Base-by-base conservation (phyloP, 2,113 vertebrate species). In the Osmerus eperlanus region DNA sequence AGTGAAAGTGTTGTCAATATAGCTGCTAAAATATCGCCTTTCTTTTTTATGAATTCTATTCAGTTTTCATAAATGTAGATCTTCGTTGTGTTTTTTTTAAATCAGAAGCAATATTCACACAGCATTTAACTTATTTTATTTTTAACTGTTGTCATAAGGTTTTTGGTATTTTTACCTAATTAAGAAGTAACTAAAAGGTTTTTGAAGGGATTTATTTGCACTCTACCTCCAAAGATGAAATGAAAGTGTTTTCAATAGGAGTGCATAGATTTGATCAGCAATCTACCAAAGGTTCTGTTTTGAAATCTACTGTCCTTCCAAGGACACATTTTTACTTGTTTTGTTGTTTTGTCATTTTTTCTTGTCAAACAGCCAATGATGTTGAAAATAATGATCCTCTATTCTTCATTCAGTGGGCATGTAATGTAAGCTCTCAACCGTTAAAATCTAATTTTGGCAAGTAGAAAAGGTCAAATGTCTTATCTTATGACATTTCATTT, bases 1-100 rank as follows among this genome's bases (percentile, higher is more conserved):
- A 18, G n/a, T 64, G 32, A 64, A 15, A 36, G 15, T 70, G 63
- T 68, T 63, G 71, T 53, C 29, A 23, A 54, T 54, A 70, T 69
- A 21, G 81, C 81, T 83, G 78, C 81, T 81, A 73, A 70, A 63
- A 52, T 71, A 58, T 66, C 71, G 72, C 75, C 72, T 66, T 68
- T 54, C 15, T 71, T 69, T 59, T 73, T 23, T 47, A 52, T 65
- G 72, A 29, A 52, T 67, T 41, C 32, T 58, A 47, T 55, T 36
- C 41, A 59, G 56, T 36, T 64, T 64, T 29, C 5, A 16, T 64
- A 29, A 64, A 64, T n/a, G 62, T 18, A 18, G 60, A 36, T 36
- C 58, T 63, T 23, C 13, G 52, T 52, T 51, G 28, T 59, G 29
- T 75, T 23, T 60, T 21, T 73, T 73, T 55, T 59, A 53, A 62